Evolutionary conservation across 2,888 invertebrate genomes (phyloP).

Genomic region (Tenthredo scrophulariae): DNA sequence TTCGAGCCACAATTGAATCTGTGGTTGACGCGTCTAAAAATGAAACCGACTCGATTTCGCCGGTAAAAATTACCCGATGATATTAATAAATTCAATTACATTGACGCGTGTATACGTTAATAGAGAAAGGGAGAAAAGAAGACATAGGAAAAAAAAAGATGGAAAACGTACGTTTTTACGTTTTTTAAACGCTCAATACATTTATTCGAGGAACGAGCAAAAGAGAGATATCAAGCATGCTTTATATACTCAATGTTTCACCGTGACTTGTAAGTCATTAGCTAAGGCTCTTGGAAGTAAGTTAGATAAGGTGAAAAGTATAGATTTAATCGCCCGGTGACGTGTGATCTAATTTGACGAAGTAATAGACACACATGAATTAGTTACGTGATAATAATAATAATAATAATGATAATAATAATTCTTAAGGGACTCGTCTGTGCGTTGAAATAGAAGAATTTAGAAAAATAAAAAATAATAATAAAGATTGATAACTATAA

Average conservation of each 20-base stretch:
- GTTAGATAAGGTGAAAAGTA: constrained; percentile 36
- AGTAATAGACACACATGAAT: neutral
- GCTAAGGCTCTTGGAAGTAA: constrained; percentile 27
- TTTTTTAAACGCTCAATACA: constrained; percentile 4
- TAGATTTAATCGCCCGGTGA: constrained; percentile 30
- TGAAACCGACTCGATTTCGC: constrained; percentile 16
- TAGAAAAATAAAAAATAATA: neutral
- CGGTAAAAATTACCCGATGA: neutral
- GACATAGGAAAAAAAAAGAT: neutral
- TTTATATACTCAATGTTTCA: neutral
- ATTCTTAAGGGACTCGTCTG: neutral
- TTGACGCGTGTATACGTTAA: neutral
- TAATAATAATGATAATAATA: neutral
- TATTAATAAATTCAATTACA: constrained; percentile 6
- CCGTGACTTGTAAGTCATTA: constrained; percentile 18
- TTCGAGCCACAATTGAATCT: constrained; percentile 18
- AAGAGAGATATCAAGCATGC: neutral
- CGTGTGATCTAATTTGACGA: constrained; percentile 39
- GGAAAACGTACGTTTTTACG: neutral
- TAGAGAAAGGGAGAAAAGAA: neutral
- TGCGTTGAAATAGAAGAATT: neutral
- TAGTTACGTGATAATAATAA: constrained; percentile 22
- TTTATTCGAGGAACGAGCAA: neutral
- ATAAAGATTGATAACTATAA: neutral
- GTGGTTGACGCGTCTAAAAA: constrained; percentile 24